Conservation (phyloP, 2,888 invertebrate species). For the Brenthis daphne region DNA sequence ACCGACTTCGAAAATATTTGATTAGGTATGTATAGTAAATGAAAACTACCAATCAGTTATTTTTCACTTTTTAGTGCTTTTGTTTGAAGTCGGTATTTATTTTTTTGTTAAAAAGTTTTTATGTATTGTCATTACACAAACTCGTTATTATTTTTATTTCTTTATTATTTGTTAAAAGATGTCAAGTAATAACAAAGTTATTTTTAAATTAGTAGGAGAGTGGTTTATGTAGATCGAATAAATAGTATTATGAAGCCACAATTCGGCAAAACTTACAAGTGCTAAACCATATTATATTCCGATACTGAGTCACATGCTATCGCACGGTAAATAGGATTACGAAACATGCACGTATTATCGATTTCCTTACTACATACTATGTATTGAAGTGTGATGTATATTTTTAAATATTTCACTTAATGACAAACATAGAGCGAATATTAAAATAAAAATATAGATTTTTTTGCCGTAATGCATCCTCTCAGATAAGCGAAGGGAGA, state of each 20-base stretch:
- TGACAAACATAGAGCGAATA: constrained; percentile 5
- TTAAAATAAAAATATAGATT: constrained; percentile 8
- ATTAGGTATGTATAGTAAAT: too few relatives aligned
- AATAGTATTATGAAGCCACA: constrained; percentile 60
- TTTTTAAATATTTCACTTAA: background rate
- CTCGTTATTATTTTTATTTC: too few relatives aligned
- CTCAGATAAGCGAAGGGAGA: constrained; percentile 34
- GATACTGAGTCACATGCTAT: constrained; percentile 59
- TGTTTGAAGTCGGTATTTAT: too few relatives aligned
- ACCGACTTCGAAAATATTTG: too few relatives aligned
- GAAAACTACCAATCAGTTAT: too few relatives aligned
- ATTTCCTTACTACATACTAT: constrained; percentile 5
- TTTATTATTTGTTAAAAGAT: too few relatives aligned
- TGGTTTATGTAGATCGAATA: constrained; percentile 44
- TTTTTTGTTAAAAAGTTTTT: too few relatives aligned
- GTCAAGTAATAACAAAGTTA: too few relatives aligned
- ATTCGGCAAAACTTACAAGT: constrained; percentile 64
- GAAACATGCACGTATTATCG: constrained; percentile 33
- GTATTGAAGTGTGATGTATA: background rate
- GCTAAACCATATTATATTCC: constrained; percentile 68
- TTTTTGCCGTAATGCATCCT: constrained; percentile 23
- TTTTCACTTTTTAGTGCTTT: too few relatives aligned
- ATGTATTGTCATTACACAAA: too few relatives aligned
- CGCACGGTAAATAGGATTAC: constrained; percentile 50
- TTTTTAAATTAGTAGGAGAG: too few relatives aligned